Percentiles rank a stretch among this genome's conserved stretches.
These are phyloP conservation scores for Ophonus ardosiacus DNA, from an alignment of 2,888 invertebrate genomes.

Conservation along the genomic window DNA sequence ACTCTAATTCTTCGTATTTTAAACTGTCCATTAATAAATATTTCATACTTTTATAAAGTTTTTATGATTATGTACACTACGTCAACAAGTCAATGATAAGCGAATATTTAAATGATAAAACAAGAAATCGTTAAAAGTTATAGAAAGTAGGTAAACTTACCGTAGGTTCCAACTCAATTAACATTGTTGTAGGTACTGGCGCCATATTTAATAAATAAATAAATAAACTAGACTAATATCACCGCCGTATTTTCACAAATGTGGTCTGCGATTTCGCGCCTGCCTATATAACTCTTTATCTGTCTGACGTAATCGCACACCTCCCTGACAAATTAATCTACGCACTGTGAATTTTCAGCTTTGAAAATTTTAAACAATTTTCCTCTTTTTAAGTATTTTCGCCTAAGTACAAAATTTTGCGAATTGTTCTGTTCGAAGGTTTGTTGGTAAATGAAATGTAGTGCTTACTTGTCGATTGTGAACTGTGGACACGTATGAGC, in stretches of 20 bases:
- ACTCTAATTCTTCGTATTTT: too few species aligned
- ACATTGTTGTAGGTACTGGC: constrained; percentile 51
- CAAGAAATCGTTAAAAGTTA: neutral
- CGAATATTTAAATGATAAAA: neutral
- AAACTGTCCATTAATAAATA: too few species aligned
- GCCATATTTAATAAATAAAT: constrained; percentile 53
- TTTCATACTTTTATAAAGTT: too few species aligned
- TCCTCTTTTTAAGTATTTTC: neutral
- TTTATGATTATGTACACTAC: too few species aligned
- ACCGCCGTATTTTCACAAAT: neutral
- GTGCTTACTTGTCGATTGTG: neutral
- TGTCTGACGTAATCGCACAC: constrained; percentile 53
- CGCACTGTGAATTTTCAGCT: neutral
- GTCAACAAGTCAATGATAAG: too few species aligned
- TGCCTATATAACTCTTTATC: constrained; percentile 3
- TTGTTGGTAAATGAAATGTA: neutral
- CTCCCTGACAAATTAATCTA: neutral
- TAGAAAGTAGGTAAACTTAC: constrained; percentile 20
- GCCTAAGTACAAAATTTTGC: neutral
- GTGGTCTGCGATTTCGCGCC: neutral
- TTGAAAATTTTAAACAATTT: neutral
- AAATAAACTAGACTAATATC: constrained; percentile 27
- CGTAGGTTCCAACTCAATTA: constrained; percentile 46
- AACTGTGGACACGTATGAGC: neutral
- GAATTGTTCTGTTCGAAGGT: neutral